Base-by-base conservation (phyloP, 2,797 vertebrate species). In the Tapera naevia region DNA sequence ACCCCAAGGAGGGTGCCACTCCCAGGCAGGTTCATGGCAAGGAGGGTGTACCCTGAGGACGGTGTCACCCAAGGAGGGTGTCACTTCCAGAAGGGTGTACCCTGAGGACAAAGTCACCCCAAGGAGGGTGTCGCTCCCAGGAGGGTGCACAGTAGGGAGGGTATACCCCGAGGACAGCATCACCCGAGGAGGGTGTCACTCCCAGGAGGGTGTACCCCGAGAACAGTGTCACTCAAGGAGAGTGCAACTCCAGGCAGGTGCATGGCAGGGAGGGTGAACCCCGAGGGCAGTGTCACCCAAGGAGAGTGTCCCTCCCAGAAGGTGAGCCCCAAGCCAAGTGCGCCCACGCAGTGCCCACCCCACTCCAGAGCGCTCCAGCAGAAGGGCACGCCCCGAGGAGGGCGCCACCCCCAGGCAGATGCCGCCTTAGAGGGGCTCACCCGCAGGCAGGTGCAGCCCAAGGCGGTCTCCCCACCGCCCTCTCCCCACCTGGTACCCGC, bases 151-250 rank as follows among this genome's bases (percentile, higher is more conserved):
- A 56, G 56, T n/a, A 19, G 15, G n/a, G 13, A 23, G 21, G 19
- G n/a, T 58, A 22, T 13, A 17, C 50, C n/a, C 35, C 23, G 9
- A 12, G 48, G 35, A 27, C 4, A 23, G 16, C 13, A 28, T 18
- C 67, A 32, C 37, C 19, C 37, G n/a, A 32, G 27, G 27, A 53
- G 17, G 66, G 33, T 27, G 65, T 18, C 65, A 18, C 45, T 33
- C 16, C 23, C 43, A 10, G 65, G 24, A 43, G 33, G 30, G 6
- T 11, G 39, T 10, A 27, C 37, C n/a, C 32, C 0, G 0, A 48
- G 45, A 11, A 50, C 39, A 32, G 24, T 5, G 39, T 35, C 80
- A 79, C 50, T 16, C 39, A 13, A 28, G 30, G 15, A 10, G 13
- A 21, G 33, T 60, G 23, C 37, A n/a, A 15, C 22, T 11, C 21